A percentile compares a stretch with the other conserved stretches of the same genome.
phyloP scores from a whole-genome alignment of 2,113 vertebrate species.

The Pedionomus torquatus region DNA sequence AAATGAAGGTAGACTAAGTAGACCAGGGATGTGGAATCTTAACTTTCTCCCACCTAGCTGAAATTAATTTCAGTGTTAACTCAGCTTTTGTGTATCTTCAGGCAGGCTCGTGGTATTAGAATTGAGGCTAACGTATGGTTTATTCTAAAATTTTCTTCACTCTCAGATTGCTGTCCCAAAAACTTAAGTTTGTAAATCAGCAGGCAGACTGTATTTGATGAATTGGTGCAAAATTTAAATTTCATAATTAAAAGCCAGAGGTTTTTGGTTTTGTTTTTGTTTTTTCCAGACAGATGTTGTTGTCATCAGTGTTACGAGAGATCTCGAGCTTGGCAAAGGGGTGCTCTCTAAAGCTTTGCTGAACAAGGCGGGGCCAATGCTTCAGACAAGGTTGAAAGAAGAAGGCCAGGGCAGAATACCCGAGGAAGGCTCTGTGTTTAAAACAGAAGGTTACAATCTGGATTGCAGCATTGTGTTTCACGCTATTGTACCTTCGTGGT shows the following conservation, averaged over 20 bases:
- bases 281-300: conserved; percentile 79
- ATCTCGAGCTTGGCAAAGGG: conserved; percentile 77
- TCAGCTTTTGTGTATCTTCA: background rate
- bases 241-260: background rate
- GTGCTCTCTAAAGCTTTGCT: conserved; percentile 79
- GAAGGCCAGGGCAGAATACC: background rate
- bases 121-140: background rate
- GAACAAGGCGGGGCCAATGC: conserved; percentile 76
- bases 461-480: conserved; percentile 80
- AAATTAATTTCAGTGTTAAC: background rate
- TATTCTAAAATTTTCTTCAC: background rate
- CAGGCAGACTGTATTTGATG: background rate
- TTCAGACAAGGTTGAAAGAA: conserved; percentile 73
- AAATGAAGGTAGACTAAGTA: background rate
- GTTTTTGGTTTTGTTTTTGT: background rate
- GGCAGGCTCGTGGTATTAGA: background rate
- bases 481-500: conserved; percentile 72
- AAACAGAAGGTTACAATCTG: conserved; percentile 79
- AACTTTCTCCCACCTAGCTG: background rate
- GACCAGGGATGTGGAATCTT: background rate
- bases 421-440: conserved; percentile 71
- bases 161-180: background rate
- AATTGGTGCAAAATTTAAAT: background rate
- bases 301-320: conserved; percentile 75
- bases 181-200: background rate